These are phyloP conservation scores for Notolepis coatsorum DNA, from an alignment of 2,797 vertebrate genomes.

Conservation along the genomic window DNA sequence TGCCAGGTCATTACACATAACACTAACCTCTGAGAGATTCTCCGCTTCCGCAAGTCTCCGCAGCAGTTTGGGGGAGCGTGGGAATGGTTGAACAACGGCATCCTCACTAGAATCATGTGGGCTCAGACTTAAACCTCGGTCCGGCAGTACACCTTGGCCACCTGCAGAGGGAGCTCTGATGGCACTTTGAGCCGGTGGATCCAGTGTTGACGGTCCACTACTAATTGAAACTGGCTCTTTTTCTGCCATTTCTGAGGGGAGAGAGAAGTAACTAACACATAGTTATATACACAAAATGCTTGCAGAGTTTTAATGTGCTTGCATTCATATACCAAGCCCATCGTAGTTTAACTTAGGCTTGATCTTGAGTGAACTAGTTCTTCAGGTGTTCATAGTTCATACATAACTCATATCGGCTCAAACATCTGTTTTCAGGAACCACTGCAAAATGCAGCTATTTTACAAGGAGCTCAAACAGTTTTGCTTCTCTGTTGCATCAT, in stretches of 20 bases:
- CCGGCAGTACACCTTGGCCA: conserved; percentile 20
- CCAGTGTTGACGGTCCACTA: background rate
- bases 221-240: conserved; percentile 1
- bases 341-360: background rate
- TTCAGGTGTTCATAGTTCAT: conserved; percentile 7
- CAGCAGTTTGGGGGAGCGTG: conserved; percentile 72
- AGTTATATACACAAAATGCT: background rate
- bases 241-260: conserved; percentile 66
- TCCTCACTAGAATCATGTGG: conserved; percentile 31
- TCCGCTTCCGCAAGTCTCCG: conserved; percentile 35
- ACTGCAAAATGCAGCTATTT: too few relatives aligned
- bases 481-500: too few relatives aligned
- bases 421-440: too few relatives aligned
- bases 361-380: conserved; percentile 4
- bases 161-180: conserved; percentile 28
- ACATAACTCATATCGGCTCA: background rate
- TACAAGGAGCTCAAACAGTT: too few relatives aligned
- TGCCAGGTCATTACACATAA: background rate
- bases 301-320: rapidly evolving
- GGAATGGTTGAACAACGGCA: conserved; percentile 64
- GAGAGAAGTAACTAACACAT: background rate
- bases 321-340: background rate
- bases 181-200: background rate
- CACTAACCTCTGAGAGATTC: conserved; percentile 52
- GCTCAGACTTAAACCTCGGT: conserved; percentile 14